These are phyloP conservation scores for Megastigmus dorsalis DNA, from an alignment of 2,888 invertebrate species.

Conservation along the genomic window DNA sequence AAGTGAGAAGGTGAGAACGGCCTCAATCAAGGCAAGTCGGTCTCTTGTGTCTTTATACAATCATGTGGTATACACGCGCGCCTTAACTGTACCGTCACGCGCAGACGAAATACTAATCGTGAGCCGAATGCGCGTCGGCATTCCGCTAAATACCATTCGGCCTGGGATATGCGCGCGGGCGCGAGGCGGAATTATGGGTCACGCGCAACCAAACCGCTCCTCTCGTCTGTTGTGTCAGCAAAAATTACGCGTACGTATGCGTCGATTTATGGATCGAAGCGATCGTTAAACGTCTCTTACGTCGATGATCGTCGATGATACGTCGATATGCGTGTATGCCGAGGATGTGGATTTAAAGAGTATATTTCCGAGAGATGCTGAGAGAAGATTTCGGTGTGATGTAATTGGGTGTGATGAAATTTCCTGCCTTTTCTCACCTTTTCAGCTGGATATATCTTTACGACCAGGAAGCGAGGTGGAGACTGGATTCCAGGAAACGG, in stretches of 20 bases:
- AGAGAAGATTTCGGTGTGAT: background rate
- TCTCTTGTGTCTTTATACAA: too few relatives aligned
- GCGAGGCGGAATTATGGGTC: constrained; percentile 14
- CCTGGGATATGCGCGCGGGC: too few relatives aligned
- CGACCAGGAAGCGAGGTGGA: too few relatives aligned
- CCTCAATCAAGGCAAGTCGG: constrained; percentile 7
- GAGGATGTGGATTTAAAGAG: constrained; percentile 19
- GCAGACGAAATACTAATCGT: constrained; percentile 65
- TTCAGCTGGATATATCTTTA: too few relatives aligned
- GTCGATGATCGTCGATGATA: too few relatives aligned
- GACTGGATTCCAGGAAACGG: too few relatives aligned
- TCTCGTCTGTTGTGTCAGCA: too few relatives aligned
- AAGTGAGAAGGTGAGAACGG: background rate
- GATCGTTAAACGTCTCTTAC: background rate
- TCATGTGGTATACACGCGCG: constrained; percentile 2
- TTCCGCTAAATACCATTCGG: constrained; percentile 59
- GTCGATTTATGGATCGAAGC: background rate
- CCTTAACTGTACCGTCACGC: constrained; percentile 62
- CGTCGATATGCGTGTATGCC: too few relatives aligned
- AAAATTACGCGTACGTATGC: background rate
- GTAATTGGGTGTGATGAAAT: constrained; percentile 4
- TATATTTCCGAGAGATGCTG: background rate
- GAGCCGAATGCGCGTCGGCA: constrained; percentile 62
- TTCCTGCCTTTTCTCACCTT: constrained; percentile 4
- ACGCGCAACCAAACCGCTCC: too few relatives aligned